Percentiles rank a stretch among this genome's conserved stretches.
Evolutionary conservation across 1,140 invertebrate species (phyloP).

Genomic region (Anadara kagoshimensis): DNA sequence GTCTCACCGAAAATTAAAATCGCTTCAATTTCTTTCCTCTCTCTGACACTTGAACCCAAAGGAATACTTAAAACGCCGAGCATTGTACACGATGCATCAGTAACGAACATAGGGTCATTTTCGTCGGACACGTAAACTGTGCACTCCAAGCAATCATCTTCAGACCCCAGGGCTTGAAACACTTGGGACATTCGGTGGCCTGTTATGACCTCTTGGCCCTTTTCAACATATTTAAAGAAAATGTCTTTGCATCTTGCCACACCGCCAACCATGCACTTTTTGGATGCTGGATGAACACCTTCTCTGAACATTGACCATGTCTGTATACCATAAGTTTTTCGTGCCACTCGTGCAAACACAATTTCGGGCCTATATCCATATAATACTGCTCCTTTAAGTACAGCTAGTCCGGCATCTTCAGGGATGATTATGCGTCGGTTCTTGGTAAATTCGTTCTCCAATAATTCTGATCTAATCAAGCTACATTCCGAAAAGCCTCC

Average conservation of each 20-base stretch:
- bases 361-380: slow-evolving; percentile 17
- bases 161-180: slow-evolving; percentile 9
- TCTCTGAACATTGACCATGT: slow-evolving; percentile 22
- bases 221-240: slow-evolving; percentile 23
- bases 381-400: slow-evolving; percentile 36
- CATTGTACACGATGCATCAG: slow-evolving; percentile 15
- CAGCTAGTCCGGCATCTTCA: slow-evolving; percentile 22
- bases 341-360: not conserved
- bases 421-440: slow-evolving; percentile 26
- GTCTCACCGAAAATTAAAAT: slow-evolving; percentile 32
- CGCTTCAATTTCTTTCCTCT: slow-evolving; percentile 12
- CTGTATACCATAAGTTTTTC: slow-evolving; percentile 26
- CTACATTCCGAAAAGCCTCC: slow-evolving; percentile 4
- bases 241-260: slow-evolving; percentile 26
- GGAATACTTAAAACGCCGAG: slow-evolving; percentile 20
- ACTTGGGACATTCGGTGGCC: slow-evolving; percentile 21
- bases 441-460: too few species aligned
- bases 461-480: slow-evolving; percentile 3
- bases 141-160: slow-evolving; percentile 19
- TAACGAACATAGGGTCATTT: slow-evolving; percentile 6
- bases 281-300: slow-evolving; percentile 4
- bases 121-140: slow-evolving; percentile 24
- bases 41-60: not conserved
- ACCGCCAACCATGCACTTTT: slow-evolving; percentile 3
- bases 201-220: slow-evolving; percentile 18